phyloP scores from a whole-genome alignment of 2,113 vertebrate genomes.

The Oophaga pumilio region DNA sequence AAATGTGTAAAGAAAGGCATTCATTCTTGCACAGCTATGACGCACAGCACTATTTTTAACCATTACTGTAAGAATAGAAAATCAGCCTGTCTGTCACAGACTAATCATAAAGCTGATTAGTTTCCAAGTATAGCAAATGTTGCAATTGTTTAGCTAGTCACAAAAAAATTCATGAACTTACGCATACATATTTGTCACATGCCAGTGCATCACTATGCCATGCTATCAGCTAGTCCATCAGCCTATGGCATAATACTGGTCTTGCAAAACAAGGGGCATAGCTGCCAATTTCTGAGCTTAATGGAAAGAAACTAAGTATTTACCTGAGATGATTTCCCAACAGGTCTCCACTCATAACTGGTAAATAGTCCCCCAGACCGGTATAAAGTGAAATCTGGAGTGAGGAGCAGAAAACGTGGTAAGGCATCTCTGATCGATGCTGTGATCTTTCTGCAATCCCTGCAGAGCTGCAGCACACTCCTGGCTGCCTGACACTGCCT shows the following conservation, averaged over 20 bases:
- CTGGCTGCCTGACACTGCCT: slow-evolving; percentile 46
- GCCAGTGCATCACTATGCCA: not conserved
- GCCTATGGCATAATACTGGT: not conserved
- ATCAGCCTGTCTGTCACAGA: slow-evolving; percentile 43
- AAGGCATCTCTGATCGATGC: slow-evolving; percentile 12
- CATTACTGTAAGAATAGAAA: slow-evolving; percentile 40
- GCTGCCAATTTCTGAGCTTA: not conserved
- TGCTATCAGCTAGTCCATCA: not conserved
- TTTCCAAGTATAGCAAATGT: slow-evolving; percentile 28
- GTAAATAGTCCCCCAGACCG: not conserved
- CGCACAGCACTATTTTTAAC: slow-evolving; percentile 55
- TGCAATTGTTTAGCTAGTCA: not conserved
- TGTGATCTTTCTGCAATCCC: slow-evolving; percentile 46
- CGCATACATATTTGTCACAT: not conserved
- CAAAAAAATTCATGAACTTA: not conserved
- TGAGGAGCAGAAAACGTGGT: slow-evolving; percentile 11
- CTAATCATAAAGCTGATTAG: slow-evolving; percentile 32
- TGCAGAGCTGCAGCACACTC: slow-evolving; percentile 38
- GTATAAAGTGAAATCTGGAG: not conserved
- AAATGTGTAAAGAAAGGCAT: slow-evolving; percentile 32
- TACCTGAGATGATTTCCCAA: slow-evolving; percentile 45
- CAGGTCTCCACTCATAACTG: slow-evolving; percentile 33
- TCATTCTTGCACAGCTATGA: slow-evolving; percentile 45
- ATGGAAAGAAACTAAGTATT: slow-evolving; percentile 29
- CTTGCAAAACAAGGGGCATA: not conserved